Percentiles rank a stretch among this genome's conserved stretches.
phyloP scores from a whole-genome alignment of 2,113 vertebrate species.

The Tachycineta bicolor region DNA sequence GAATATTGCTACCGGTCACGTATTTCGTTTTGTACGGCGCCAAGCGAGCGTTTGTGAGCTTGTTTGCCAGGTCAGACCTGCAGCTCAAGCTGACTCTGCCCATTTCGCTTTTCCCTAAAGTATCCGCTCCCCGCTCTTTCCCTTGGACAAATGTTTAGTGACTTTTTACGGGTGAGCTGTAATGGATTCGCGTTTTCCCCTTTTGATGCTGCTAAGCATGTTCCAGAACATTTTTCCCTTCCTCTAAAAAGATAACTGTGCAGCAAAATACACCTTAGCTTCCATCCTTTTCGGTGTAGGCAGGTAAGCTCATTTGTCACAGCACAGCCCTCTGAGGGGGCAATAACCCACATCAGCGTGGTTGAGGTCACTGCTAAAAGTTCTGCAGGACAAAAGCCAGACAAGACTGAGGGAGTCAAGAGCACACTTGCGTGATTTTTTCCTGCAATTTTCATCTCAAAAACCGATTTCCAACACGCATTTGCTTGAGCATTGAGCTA shows the following conservation, averaged over 20 bases:
- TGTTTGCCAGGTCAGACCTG: background rate
- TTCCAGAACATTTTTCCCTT: background rate
- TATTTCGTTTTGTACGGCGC: background rate
- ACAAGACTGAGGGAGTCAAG: background rate
- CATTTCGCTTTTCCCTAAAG: background rate
- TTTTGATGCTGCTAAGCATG: background rate
- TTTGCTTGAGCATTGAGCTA: background rate
- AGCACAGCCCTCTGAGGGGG: background rate
- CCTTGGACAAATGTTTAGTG: background rate
- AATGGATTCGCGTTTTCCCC: background rate
- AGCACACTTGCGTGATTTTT: background rate
- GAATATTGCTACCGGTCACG: background rate
- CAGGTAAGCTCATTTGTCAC: background rate
- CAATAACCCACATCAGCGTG: background rate
- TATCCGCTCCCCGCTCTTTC: background rate
- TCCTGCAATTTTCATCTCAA: background rate
- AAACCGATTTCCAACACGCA: slow-evolving; percentile 16
- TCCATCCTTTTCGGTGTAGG: background rate
- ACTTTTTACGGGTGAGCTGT: background rate
- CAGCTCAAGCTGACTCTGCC: background rate
- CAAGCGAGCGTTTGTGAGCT: background rate
- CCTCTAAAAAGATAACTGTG: background rate
- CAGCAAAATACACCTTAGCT: background rate
- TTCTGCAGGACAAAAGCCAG: slow-evolving; percentile 14
- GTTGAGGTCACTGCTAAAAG: background rate